Evolutionary conservation across 2,797 vertebrate species (phyloP), one percentile per base, ranked within the genome.

Genomic region (Brachyalestes nurse): DNA sequence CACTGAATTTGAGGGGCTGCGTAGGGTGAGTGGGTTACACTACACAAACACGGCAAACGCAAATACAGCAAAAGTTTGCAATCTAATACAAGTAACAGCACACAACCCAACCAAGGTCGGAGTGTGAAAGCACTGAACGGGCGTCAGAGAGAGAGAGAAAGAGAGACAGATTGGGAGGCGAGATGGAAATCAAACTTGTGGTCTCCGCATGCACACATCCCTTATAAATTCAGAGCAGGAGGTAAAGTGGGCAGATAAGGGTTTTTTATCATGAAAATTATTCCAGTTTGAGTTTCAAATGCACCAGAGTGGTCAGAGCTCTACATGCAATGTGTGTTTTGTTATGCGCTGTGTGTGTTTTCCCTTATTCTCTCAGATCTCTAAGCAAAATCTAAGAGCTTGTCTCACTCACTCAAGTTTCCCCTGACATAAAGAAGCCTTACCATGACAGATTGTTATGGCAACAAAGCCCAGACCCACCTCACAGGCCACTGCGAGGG

Each of bases 31-130:
- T 70, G 77, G 47, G 58, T 58, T 47, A 72, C 49, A 65, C 69
- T 60, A 75, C 62, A 65, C 61, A 71, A 71, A 83, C 65, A 65
- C 34, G 66, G 73, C 65, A 79, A 79, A 75, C 1, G 77, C 81
- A 76, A 84, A 84, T 75, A 80, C n/a, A 70, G 82, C 42, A 76
- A 78, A 49, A 70, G 77, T 7, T 17, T 61, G 16, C 65, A 66
- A 74, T 34, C 1, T 60, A 83, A 78, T 40, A 64, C 42, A 57
- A 45, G 28, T 47, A 57, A 72, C 28, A 42, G 10, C 38, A 28
- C 19, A 53, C 40, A 64, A 38, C 28, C 12, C 42, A 65, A 25
- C 34, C 45, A 70, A 70, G 45, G n/a, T 34, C 23, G 34, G 25
- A 14, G 5, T 10, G 40, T 42, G 40, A 42, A 42, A 42, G 40